Base-by-base conservation (phyloP, 2,888 invertebrate species). In the Melitaea athalia region DNA sequence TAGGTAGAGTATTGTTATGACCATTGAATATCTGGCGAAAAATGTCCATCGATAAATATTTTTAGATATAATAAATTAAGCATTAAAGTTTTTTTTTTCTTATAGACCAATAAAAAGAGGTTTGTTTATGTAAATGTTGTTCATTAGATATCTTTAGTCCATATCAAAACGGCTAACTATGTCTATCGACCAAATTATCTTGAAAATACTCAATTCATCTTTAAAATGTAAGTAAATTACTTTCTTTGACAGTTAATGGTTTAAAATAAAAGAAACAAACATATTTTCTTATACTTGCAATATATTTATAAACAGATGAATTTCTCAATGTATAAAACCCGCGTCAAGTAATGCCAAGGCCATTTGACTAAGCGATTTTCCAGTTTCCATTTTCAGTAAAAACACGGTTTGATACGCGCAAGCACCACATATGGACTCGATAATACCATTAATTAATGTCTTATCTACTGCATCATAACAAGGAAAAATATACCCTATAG, bases 311-410 rank as follows among this genome's bases (percentile, higher is more conserved):
- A 53, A 63, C 59, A 52, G 59, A 70, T 69, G 68, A 70, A 64
- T 72, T 68, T 63, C 65, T 69, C 59, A 67, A 65, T 47, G 59
- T 60, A 76, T 75, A 75, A 73, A 78, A 72, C 76, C 72, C 67
- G 68, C 70, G 78, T 77, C 81, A 63, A 67, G 72, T 72, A 88
- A 91, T 89, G 87, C 79, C 91, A 91, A 91, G 91, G 91, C 76
- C 85, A 85, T 78, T 78, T 77, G 77, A 78, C 75, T 79, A 79
- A 83, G 80, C 79, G 74, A 85, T 91, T 91, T 90, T 85, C 91
- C 83, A 90, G 91, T 90, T 91, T 89, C 90, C 91, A 90, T 91
- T 92, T 92, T 91, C 91, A 92, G 91, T 86, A 86, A 87, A 85
- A 88, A 91, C 89, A 84, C 78, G 87, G 85, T 83, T 77, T 74